phyloP scores from a whole-genome alignment of 2,888 invertebrate genomes.

The Leptodirus hochenwartii region DNA sequence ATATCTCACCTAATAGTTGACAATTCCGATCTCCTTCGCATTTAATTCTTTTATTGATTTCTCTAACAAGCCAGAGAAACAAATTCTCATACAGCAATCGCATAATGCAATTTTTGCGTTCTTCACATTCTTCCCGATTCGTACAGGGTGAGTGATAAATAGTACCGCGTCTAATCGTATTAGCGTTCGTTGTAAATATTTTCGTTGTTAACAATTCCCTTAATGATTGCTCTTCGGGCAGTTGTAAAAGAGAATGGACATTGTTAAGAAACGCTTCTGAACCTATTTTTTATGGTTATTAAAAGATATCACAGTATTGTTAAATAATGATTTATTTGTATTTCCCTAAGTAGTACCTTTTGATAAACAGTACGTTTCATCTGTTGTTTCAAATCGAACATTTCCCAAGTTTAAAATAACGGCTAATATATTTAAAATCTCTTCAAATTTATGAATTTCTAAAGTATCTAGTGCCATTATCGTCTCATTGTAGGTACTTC shows the following conservation, averaged over 20 bases:
- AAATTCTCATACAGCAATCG: constrained; percentile 24
- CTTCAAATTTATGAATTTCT: constrained; percentile 15
- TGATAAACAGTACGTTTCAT: constrained; percentile 11
- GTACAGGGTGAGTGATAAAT: constrained; percentile 20
- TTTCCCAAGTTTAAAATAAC: constrained; percentile 24
- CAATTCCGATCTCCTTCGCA: constrained; percentile 11
- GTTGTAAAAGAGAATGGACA: too few species aligned
- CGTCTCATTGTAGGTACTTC: constrained; percentile 19
- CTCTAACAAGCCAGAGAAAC: constrained; percentile 23
- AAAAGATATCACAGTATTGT: neutral
- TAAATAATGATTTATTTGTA: neutral
- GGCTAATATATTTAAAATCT: constrained; percentile 20
- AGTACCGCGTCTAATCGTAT: constrained; percentile 15
- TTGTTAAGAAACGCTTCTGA: constrained; percentile 15
- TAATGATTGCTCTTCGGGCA: too few species aligned
- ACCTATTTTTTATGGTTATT: constrained; percentile 10
- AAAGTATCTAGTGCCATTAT: constrained; percentile 19
- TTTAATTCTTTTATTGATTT: constrained; percentile 17
- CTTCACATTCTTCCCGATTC: constrained; percentile 22
- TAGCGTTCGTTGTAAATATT: constrained; percentile 18
- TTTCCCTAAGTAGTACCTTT: constrained; percentile 9
- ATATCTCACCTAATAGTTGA: constrained; percentile 18
- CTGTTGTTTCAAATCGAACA: constrained; percentile 18
- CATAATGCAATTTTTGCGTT: constrained; percentile 24
- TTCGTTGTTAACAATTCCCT: constrained; percentile 18